A percentile compares a stretch with the other conserved stretches of the same genome.
phyloP scores from a whole-genome alignment of 2,888 invertebrate genomes.

The Kuschelorhynchus macadamiae region DNA sequence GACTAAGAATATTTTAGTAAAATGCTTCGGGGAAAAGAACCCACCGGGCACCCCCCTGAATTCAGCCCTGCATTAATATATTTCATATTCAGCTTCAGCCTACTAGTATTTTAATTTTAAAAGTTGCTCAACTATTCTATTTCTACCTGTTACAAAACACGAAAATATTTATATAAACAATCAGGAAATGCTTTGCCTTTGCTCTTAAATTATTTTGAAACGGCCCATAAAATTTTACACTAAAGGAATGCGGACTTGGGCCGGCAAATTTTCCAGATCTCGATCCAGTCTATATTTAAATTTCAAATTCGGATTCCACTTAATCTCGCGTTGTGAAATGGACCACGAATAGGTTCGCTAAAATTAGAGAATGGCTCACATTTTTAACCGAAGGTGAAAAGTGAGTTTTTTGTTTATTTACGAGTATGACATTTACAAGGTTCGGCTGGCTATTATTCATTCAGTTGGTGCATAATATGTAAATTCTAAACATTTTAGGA shows the following conservation, averaged over 20 bases:
- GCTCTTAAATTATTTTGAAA: not conserved
- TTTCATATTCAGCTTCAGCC: too few species aligned
- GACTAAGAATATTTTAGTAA: too few species aligned
- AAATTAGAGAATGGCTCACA: constrained; percentile 24
- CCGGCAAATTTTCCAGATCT: constrained; percentile 33
- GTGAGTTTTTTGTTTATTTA: constrained; percentile 12
- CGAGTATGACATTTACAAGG: not conserved
- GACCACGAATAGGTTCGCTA: constrained; percentile 35
- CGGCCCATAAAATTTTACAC: constrained; percentile 26
- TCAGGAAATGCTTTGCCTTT: not conserved
- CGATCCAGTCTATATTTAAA: constrained; percentile 34
- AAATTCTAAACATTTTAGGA: too few species aligned
- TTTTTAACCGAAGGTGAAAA: constrained; percentile 9
- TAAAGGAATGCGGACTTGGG: constrained; percentile 38
- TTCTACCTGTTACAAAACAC: not conserved
- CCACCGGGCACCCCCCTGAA: too few species aligned
- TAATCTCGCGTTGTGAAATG: constrained; percentile 36
- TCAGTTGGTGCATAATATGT: too few species aligned
- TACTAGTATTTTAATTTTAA: too few species aligned
- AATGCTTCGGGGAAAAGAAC: too few species aligned
- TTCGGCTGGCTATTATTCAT: not conserved
- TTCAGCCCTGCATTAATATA: too few species aligned
- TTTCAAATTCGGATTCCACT: constrained; percentile 28
- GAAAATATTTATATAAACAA: constrained; percentile 6
- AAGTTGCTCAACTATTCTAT: not conserved